Conservation (phyloP, 2,888 invertebrate species). For the Geophilus truncorum region DNA sequence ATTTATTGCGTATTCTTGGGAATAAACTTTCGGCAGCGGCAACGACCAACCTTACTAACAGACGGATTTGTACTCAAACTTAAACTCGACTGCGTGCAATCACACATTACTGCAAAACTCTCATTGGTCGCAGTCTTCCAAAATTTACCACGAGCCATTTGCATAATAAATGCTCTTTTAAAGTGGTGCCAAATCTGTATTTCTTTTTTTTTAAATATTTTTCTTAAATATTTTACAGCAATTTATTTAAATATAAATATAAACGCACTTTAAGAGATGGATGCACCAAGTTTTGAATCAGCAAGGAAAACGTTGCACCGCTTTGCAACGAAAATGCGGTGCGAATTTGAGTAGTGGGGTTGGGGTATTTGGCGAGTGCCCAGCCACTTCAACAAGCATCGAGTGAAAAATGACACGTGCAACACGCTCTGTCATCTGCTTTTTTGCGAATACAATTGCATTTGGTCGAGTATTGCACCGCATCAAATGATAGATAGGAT, state of each 20-base stretch:
- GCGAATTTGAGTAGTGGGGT: neutral
- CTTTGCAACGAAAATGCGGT: neutral
- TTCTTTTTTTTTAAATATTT: neutral
- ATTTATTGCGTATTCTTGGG: conserved; percentile 5
- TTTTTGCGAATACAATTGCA: conserved; percentile 10
- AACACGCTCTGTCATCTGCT: neutral
- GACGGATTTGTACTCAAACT: neutral
- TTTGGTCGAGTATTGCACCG: neutral
- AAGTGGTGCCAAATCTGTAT: neutral
- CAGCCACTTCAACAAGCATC: conserved; percentile 5
- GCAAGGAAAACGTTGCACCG: neutral
- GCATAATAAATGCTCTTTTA: conserved; percentile 2
- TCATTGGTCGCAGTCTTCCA: neutral
- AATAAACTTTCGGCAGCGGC: neutral
- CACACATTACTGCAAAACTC: neutral
- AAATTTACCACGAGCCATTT: neutral
- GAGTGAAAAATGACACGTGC: neutral
- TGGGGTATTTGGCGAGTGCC: conserved; percentile 1
- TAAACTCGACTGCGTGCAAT: neutral
- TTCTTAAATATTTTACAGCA: neutral
- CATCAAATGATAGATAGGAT: conserved; percentile 10
- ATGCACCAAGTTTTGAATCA: neutral
- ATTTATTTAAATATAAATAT: neutral
- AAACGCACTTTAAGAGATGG: neutral
- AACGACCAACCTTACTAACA: neutral